A percentile compares a stretch with the other conserved stretches of the same genome.
phyloP scores from a whole-genome alignment of 2,888 invertebrate species.

The Brenthis ino region DNA sequence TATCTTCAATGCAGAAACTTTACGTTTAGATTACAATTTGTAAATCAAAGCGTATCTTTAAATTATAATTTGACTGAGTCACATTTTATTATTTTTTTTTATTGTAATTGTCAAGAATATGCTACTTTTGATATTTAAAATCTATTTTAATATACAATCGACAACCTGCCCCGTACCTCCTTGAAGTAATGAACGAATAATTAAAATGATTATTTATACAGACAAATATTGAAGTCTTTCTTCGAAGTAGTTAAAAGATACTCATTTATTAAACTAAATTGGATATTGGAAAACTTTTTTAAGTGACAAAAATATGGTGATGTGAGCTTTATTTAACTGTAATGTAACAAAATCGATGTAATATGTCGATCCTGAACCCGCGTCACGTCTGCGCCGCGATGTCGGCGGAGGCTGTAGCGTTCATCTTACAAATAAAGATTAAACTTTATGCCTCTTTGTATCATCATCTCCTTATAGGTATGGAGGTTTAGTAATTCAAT shows the following conservation, averaged over 20 bases:
- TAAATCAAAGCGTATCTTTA: too few relatives aligned
- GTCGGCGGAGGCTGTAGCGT: background rate
- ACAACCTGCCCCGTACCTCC: too few relatives aligned
- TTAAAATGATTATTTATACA: background rate
- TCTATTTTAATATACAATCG: too few relatives aligned
- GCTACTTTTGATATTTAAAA: too few relatives aligned
- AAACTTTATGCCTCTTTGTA: slow-evolving; percentile 2
- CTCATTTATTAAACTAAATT: background rate
- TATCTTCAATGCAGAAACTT: too few relatives aligned
- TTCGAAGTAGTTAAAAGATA: background rate
- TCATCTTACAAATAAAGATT: slow-evolving; percentile 6
- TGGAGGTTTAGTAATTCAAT: background rate
- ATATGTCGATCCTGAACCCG: background rate
- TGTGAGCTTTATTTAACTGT: background rate
- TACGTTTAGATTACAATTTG: too few relatives aligned
- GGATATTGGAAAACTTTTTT: background rate
- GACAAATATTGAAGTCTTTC: background rate
- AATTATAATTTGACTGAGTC: too few relatives aligned
- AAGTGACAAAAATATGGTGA: background rate
- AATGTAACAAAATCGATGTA: background rate
- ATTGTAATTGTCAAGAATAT: too few relatives aligned
- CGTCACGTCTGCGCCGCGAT: slow-evolving; percentile 7
- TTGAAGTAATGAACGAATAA: background rate
- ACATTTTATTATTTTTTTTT: too few relatives aligned
- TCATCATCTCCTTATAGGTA: slow-evolving; percentile 7